These are phyloP conservation scores for Pseudopodoces humilis DNA, from an alignment of 2,113 vertebrate species.

Conservation along the genomic window DNA sequence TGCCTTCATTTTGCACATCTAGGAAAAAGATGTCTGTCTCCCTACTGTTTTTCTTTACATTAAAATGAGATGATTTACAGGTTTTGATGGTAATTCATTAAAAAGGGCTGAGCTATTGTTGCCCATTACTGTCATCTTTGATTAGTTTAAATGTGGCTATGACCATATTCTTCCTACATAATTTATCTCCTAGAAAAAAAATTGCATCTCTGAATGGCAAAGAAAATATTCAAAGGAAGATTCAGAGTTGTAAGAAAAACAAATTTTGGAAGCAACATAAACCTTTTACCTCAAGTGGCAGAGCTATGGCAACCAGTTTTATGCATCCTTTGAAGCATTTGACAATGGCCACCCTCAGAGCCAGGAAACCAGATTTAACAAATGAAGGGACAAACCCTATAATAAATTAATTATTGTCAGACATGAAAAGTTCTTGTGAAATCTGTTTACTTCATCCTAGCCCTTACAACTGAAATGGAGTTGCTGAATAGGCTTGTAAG, in stretches of 20 bases:
- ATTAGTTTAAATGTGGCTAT: not conserved
- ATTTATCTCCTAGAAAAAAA: slow-evolving; percentile 6
- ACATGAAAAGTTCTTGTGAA: not conserved
- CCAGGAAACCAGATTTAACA: not conserved
- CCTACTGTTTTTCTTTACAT: not conserved
- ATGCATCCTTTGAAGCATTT: not conserved
- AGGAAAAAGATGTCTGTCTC: not conserved
- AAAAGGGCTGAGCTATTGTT: not conserved
- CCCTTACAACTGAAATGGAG: not conserved
- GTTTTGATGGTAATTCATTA: slow-evolving; percentile 16
- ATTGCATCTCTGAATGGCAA: not conserved
- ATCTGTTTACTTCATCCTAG: not conserved
- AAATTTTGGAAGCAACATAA: not conserved
- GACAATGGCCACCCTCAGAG: not conserved
- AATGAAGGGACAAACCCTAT: not conserved
- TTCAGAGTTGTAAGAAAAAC: not conserved
- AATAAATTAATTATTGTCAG: not conserved
- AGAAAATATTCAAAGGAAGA: not conserved
- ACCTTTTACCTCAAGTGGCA: not conserved
- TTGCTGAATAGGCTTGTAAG: not conserved
- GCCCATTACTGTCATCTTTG: slow-evolving; percentile 28
- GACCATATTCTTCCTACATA: not conserved
- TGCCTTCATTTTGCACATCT: not conserved
- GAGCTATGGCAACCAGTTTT: not conserved
- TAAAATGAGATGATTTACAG: slow-evolving; percentile 22